These are phyloP conservation scores for Mystacornis crossleyi DNA, from an alignment of 2,113 vertebrate species.

Conservation along the genomic window DNA sequence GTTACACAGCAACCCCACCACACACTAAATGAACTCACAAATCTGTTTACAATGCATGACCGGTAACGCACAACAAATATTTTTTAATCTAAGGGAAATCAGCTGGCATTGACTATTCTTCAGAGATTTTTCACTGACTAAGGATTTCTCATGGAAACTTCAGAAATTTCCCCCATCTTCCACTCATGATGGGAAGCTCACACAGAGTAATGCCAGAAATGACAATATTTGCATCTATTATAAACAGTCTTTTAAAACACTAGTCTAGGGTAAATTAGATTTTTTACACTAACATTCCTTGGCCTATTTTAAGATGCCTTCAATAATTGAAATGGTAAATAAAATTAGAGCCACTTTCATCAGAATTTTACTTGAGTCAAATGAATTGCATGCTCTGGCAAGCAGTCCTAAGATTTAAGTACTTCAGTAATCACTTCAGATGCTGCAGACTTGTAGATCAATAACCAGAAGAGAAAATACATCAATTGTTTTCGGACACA, in stretches of 20 bases:
- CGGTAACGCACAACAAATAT: neutral
- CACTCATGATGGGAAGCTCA: accelerated
- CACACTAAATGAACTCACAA: neutral
- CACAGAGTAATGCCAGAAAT: neutral
- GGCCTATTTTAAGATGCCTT: neutral
- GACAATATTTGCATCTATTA: neutral
- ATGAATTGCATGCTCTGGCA: neutral
- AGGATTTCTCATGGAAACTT: neutral
- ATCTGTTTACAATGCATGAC: neutral
- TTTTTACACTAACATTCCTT: neutral
- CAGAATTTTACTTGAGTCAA: neutral
- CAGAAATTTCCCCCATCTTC: neutral
- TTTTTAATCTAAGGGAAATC: neutral
- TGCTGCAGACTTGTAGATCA: neutral
- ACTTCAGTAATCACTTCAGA: neutral
- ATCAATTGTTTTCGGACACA: neutral
- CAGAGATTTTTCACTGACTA: neutral
- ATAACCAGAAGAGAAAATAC: neutral
- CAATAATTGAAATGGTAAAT: neutral
- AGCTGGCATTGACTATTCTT: neutral
- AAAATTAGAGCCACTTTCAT: neutral
- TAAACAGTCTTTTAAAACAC: neutral
- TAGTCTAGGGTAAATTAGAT: neutral
- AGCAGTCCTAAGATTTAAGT: neutral
- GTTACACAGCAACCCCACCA: neutral